These are phyloP conservation scores for Drosophila meridiana DNA, from an alignment of 2,888 invertebrate species.

Conservation along the genomic window DNA sequence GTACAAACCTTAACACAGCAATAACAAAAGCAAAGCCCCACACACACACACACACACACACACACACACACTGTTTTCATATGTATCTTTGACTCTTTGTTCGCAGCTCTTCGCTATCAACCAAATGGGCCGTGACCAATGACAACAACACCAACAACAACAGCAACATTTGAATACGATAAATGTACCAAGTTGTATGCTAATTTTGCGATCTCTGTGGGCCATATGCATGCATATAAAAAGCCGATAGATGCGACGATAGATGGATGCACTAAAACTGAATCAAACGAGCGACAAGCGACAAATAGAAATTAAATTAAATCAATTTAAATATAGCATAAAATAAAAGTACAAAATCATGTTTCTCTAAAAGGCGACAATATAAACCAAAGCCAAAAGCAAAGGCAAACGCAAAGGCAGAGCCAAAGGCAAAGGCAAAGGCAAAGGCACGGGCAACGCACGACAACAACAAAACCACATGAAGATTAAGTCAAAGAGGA, in stretches of 20 bases:
- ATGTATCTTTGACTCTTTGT: conserved; percentile 20
- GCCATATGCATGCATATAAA: conserved; percentile 17
- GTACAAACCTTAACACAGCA: conserved; percentile 56
- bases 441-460: not conserved
- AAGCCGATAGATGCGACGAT: conserved; percentile 25
- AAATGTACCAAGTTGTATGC: conserved; percentile 59
- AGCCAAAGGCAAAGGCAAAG: not conserved
- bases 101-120: conserved; percentile 38
- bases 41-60: conserved; percentile 15
- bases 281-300: conserved; percentile 36
- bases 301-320: conserved; percentile 64
- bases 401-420: not conserved
- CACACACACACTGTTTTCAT: conserved; percentile 6
- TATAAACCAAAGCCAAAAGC: conserved; percentile 3
- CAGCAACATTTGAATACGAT: conserved; percentile 24
- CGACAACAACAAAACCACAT: conserved; percentile 14
- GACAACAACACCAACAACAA: conserved; percentile 22
- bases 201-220: conserved; percentile 46
- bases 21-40: conserved; percentile 37
- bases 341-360: conserved; percentile 76
- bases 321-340: conserved; percentile 72
- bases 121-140: conserved; percentile 54
- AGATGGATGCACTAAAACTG: conserved; percentile 23
- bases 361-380: conserved; percentile 65
- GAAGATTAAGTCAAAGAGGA: conserved; percentile 10